A percentile compares a stretch with the other conserved stretches of the same genome.
Conservation (phyloP, 2,888 invertebrate species). For the Mythimna loreyi region DNA sequence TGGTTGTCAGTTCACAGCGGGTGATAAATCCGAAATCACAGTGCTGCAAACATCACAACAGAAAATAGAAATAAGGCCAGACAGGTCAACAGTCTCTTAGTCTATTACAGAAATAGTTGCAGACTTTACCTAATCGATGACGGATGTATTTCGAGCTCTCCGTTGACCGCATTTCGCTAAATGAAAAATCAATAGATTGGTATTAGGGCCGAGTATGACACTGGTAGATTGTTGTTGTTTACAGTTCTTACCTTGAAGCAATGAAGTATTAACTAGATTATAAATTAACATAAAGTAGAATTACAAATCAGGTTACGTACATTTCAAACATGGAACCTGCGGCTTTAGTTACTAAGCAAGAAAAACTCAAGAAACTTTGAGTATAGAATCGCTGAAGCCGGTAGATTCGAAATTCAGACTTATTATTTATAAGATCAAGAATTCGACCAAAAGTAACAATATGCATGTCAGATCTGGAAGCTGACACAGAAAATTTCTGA, state of each 20-base stretch:
- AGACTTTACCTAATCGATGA: conserved; percentile 27
- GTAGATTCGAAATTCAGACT: not conserved
- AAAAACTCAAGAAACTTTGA: not conserved
- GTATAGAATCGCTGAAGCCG: not conserved
- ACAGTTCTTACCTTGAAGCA: conserved; percentile 5
- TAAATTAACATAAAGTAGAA: not conserved
- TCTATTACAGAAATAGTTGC: conserved; percentile 33
- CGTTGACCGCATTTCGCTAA: conserved; percentile 30
- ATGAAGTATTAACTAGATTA: not conserved
- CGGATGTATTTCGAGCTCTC: conserved; percentile 36
- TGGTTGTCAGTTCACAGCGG: not conserved
- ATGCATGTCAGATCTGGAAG: too few relatives aligned
- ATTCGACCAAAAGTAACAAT: too few relatives aligned
- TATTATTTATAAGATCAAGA: too few relatives aligned
- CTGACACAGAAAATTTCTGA: too few relatives aligned
- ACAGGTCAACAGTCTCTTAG: conserved; percentile 39
- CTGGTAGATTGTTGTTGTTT: conserved; percentile 16
- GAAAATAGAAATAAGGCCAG: conserved; percentile 43
- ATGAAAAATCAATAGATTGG: conserved; percentile 43
- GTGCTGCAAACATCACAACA: not conserved
- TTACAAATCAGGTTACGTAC: not conserved
- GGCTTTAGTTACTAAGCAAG: not conserved
- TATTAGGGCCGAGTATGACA: conserved; percentile 13
- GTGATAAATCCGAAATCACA: not conserved
- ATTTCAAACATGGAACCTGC: not conserved